Evolutionary conservation across 2,113 vertebrate genomes (phyloP), one percentile per base, ranked within the genome.

Genomic region (Apodemus sylvaticus): DNA sequence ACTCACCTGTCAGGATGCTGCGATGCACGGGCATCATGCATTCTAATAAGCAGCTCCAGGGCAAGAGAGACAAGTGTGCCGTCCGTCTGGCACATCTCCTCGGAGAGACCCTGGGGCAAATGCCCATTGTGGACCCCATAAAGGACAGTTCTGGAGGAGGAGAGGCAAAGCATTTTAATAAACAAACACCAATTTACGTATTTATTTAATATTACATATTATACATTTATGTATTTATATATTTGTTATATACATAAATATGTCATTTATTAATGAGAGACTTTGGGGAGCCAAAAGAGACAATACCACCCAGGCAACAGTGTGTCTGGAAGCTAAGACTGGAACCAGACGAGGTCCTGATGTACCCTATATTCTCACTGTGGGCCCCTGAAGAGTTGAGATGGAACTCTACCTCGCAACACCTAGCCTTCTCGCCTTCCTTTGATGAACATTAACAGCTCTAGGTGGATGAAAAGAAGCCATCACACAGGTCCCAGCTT

Each of bases 81-180:
- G 7, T 20, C 60, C 24, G 7, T 62, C 62, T 22, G 13, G 8
- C 13, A 16, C 42, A 13, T 13, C 24, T 29, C 55, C 81, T 1
- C 12, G 4, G 87, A 91, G 29, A 83, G 53, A 87, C 42, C 29
- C 7, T 2, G 0, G 4, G 36, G 64, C 76, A 81, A 51, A 95
- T 20, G 26, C 66, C n/a, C 39, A 3, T 20, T 53, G 36, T 22
- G 31, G 86, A 8, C 13, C 26, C 36, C 62, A 58, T 13, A 14
- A 31, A 48, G 58, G 48, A 64, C 19, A 26, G 62, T 42, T 26
- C 9, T 17, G 31, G 66, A 58, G 85, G 60, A 48, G 0, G 3
- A 7, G 39, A 48, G 16, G 24, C 29, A 89, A 10, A 86, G 51
- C 42, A 36, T 2, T 4, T 8, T 0, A 0, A 0, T 1, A 62